A percentile compares a stretch with the other conserved stretches of the same genome.
Evolutionary conservation across 37 sponge, comb jelly and placozoan species (phyloP).

Genomic region (Agelas oroides): DNA sequence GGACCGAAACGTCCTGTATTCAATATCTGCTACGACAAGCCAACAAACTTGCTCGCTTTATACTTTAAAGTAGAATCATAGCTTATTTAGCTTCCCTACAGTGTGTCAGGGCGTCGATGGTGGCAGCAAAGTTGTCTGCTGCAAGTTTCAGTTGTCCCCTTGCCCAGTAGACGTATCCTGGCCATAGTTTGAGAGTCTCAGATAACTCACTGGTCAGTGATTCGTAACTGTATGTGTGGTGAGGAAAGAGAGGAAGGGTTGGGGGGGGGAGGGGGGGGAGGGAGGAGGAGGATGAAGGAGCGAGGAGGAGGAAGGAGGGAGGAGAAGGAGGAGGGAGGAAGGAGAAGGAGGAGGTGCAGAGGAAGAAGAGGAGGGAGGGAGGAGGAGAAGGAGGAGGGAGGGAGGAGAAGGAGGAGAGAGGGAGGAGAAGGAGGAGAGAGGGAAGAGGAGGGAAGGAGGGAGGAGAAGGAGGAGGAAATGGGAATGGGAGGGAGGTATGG

Average conservation of each 20-base stretch:
- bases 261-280: not conserved
- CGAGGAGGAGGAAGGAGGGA: not conserved
- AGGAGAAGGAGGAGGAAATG: too few species aligned
- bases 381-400: not conserved
- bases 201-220: not conserved
- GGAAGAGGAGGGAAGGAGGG: too few species aligned
- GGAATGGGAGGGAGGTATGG: too few species aligned
- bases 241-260: not conserved
- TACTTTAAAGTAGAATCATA: too few species aligned
- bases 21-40: too few species aligned
- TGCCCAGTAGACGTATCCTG: slow-evolving; percentile 66
- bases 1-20: too few species aligned
- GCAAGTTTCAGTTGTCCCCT: slow-evolving; percentile 48
- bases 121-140: slow-evolving; percentile 3
- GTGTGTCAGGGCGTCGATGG: slow-evolving; percentile 7
- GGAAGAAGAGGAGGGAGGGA: not conserved
- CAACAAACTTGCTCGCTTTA: too few species aligned
- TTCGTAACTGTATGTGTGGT: slow-evolving; percentile 25
- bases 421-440: too few species aligned
- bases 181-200: slow-evolving; percentile 41
- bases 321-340: not conserved
- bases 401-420: too few species aligned
- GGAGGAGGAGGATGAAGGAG: not conserved
- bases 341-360: not conserved
- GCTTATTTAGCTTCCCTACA: not conserved